Evolutionary conservation across 2,888 invertebrate genomes (phyloP), one percentile per base, ranked within the genome.

Genomic region (Nesidiocoris tenuis): DNA sequence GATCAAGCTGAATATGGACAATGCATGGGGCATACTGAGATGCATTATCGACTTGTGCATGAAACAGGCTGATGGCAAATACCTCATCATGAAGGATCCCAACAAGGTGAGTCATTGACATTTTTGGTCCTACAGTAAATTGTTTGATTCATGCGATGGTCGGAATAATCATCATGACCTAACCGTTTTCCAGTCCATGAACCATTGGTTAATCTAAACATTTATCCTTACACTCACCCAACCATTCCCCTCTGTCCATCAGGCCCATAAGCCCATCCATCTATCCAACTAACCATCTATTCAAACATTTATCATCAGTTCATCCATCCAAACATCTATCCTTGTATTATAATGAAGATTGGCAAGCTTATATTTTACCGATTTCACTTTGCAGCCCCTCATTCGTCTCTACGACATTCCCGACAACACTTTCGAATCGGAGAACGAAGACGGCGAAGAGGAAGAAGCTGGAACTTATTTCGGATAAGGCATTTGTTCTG

Each of bases 1-100:
- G 85, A 99, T 99, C 83, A 98, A 97, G 85, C 86, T 99, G 82
- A 98, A 96, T 83, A 96, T 99, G 97, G 99, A 99, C 84, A 99
- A 99, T 85, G 97, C 96, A 1, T 99, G 99, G 99, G 79, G 99
- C 79, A 94, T 99, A 77, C 87, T 99, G 78, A 90, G 98, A 17
- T 98, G 97, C 84, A 95, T 99, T 82, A 92, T 99, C 81, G 98
- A 99, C 82, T 92, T 96, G 79, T 94, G 96, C 82, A 94, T 96
- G 93, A 96, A 96, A 84, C 94, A 97, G 84, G 93, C 95, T 82
- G 96, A 97, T 83, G 98, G 98, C 82, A 93, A 93, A 84, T 98
- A 96, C 85, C 87, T 98, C 82, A 96, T 98, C 80, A 95, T 98
- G 94, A 98, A 98, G 86, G 98, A 98, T 85, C 98, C 98, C 1